These are phyloP conservation scores for Neodontobutis hainanensis DNA, from an alignment of 2,113 vertebrate genomes.

Conservation along the genomic window DNA sequence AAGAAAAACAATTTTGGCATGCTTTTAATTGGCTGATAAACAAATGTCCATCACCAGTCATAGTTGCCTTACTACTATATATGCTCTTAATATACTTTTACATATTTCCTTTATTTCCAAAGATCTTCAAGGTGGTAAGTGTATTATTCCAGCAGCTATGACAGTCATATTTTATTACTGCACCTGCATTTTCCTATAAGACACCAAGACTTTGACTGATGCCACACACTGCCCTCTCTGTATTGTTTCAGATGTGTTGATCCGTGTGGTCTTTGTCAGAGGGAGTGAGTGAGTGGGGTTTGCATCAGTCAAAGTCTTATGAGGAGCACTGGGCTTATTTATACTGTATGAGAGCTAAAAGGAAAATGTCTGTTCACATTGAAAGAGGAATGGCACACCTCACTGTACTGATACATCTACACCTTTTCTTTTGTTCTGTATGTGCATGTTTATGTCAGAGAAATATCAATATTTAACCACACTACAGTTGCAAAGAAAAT, in stretches of 20 bases:
- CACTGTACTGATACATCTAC: constrained; percentile 17
- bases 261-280: background rate
- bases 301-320: constrained; percentile 66
- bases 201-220: constrained; percentile 62
- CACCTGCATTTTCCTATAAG: constrained; percentile 58
- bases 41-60: constrained; percentile 12
- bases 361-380: constrained; percentile 6
- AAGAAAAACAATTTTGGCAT: constrained; percentile 21
- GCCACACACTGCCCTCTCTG: constrained; percentile 12
- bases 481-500: constrained; percentile 7
- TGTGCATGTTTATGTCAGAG: constrained; percentile 58
- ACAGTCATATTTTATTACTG: constrained; percentile 10
- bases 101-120: constrained; percentile 51
- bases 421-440: constrained; percentile 27
- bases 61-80: constrained; percentile 40
- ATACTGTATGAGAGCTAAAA: constrained; percentile 14
- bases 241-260: constrained; percentile 13
- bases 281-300: background rate
- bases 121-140: constrained; percentile 76
- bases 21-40: constrained; percentile 34
- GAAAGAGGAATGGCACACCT: constrained; percentile 45
- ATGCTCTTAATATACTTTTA: constrained; percentile 24
- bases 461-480: constrained; percentile 33
- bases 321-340: constrained; percentile 44
- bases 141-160: constrained; percentile 40